phyloP scores from a whole-genome alignment of 2,888 invertebrate species.

The Leptinotarsa juncta region DNA sequence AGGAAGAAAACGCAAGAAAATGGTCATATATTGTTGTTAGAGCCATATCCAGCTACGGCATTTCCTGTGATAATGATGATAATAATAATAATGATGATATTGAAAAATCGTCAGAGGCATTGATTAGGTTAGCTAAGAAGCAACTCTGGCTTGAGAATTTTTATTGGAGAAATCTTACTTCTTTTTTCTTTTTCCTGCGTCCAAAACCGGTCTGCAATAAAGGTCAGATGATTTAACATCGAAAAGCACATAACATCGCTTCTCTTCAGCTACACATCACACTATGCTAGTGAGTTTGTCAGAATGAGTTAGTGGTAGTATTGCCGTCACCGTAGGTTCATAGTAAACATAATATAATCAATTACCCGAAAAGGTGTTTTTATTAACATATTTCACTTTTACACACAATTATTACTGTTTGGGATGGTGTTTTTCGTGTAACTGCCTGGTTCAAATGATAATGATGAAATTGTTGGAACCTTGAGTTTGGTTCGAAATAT shows the following conservation, averaged over 20 bases:
- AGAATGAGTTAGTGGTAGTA: conserved; percentile 25
- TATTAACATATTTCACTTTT: neutral
- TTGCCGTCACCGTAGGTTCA: neutral
- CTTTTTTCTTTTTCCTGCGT: conserved; percentile 98
- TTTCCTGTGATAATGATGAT: conserved; percentile 37
- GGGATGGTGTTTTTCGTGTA: too few relatives aligned
- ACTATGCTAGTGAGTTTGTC: conserved; percentile 40
- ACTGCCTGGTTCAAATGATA: too few relatives aligned
- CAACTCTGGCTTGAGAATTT: conserved; percentile 62
- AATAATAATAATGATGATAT: conserved; percentile 31
- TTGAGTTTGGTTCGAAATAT: too few relatives aligned
- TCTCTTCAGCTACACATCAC: conserved; percentile 55
- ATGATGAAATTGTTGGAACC: too few relatives aligned
- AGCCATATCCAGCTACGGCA: conserved; percentile 39
- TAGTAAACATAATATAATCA: neutral
- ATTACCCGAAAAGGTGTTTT: neutral
- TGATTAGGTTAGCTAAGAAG: conserved; percentile 61
- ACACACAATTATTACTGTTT: neutral
- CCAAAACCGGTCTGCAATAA: conserved; percentile 90
- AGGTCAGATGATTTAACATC: conserved; percentile 66
- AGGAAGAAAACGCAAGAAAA: conserved; percentile 47
- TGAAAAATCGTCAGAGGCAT: conserved; percentile 63
- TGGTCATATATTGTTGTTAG: conserved; percentile 40
- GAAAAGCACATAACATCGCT: conserved; percentile 63
- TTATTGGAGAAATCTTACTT: conserved; percentile 84